Evolutionary conservation across 1,140 invertebrate species (phyloP).

Genomic region (Lepidurus couesii): DNA sequence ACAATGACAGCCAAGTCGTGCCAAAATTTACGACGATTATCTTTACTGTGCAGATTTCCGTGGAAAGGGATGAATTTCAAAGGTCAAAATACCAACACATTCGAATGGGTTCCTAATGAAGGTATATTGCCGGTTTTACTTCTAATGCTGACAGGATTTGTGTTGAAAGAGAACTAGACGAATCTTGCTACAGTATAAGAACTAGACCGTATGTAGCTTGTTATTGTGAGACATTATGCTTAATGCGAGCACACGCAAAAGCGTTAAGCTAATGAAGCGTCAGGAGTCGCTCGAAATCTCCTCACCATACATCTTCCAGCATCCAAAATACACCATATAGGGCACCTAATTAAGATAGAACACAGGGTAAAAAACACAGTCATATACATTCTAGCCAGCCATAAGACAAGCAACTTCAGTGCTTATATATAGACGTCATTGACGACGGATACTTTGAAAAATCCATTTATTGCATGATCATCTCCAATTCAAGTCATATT

Average conservation of each 20-base stretch:
- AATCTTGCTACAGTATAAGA: neutral
- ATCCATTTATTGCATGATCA: too few species aligned
- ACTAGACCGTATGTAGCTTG: neutral
- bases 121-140: too few species aligned
- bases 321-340: neutral
- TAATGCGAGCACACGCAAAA: neutral
- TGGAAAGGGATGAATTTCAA: too few species aligned
- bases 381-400: neutral
- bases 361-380: neutral
- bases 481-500: too few species aligned
- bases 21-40: too few species aligned
- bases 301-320: neutral
- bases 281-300: neutral
- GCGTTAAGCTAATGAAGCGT: conserved; percentile 19
- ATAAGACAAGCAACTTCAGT: too few species aligned
- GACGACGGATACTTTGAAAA: too few species aligned
- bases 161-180: neutral
- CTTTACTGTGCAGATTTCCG: too few species aligned
- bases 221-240: neutral
- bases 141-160: neutral
- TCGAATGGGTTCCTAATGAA: too few species aligned
- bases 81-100: too few species aligned
- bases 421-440: too few species aligned
- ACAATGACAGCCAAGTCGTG: too few species aligned
- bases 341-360: neutral